Evolutionary conservation across 2,888 invertebrate species (phyloP), one percentile per base, ranked within the genome.

Genomic region (Escarpia spicata): DNA sequence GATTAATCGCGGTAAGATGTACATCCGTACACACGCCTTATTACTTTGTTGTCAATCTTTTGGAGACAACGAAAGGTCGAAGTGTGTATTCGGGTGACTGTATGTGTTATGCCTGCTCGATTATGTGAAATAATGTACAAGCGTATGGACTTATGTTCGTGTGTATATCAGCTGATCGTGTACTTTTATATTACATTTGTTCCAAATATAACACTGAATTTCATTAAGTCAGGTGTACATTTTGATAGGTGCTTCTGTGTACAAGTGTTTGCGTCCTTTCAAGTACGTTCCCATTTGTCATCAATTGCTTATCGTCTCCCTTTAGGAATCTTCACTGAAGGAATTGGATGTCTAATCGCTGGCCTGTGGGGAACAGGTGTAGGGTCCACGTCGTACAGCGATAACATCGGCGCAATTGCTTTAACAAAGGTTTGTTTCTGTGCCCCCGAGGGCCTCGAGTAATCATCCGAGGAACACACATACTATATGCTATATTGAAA

Each of bases 381-480:
- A 95, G 98, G 98, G 0, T 98, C 98, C 92, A 98, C 98, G 94
- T 98, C 98, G 3, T 98, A 98, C 95, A 98, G 98, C 92, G 98
- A 98, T 96, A 98, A 98, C 96, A 98, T 98, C 90, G 98, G 98
- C 0, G 98, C 98, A 1, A 98, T 98, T 94, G 98, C 98, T 60
- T 98, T 98, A 1, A 98, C 98, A 1, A 98, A 98, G 97, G 98
- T 98, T 19, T n/a, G 75, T 75, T 52, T 52, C 52, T 3, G 52
- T 12, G 1, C 52, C 0, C 3, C 37, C 1, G 37, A 37, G 37
- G 37, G 37, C 37, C 37, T 37, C 37, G 37, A 37, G 37, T 37
- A 37, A 52, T 52, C 52, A 52, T 12, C 9, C 9, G 52, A 9
- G 52, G 12, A 52, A 52, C 0, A 52, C 52, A 52, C 2, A 52